Base-by-base conservation (phyloP, 2,113 vertebrate genomes). In the Crocuta crocuta region DNA sequence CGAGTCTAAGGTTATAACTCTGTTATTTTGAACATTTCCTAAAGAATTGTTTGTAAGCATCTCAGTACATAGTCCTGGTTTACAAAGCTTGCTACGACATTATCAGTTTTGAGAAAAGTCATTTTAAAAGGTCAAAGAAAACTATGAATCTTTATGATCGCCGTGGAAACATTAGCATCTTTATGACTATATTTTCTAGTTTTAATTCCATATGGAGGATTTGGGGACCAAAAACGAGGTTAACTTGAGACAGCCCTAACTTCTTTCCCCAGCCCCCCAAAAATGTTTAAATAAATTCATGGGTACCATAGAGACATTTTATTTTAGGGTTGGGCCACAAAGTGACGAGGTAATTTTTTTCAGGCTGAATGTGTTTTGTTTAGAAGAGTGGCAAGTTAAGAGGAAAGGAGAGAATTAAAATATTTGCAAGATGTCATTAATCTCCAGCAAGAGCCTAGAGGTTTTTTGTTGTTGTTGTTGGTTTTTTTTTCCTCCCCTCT, bases 391-490 rank as follows among this genome's bases (percentile, higher is more conserved):
- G 95, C 90, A 95, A 92, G 87, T 96, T 98, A 97, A 97, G 97
- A 97, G 96, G 86, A 92, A 98, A 96, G 86, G 94, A 91, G 94
- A 95, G 81, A 97, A 91, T 61, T 15, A 90, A 98, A 98, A 98
- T 97, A 96, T 98, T 97, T 98, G 93, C 86, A 92, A 81, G 71
- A 94, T 98, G 89, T 97, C 98, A 96, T 98, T 98, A 98, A 98
- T 98, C 97, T 97, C 96, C 74, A 97, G 76, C 84, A 95, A 96
- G 88, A 92, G 86, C 88, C 95, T 87, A 86, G 61, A 97, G 84
- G 98, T 95, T 94, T 71, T 93, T 12, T 50, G 11, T 50, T 50
- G 50, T 50, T 12, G 39, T 39, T 39, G 39, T 39, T 39, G 39
- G 39, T 2, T 3, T 39, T 74, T 88, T 91, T 93, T 91, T 91